Conservation (phyloP, 1,140 invertebrate genomes). For the Epicauta chinensis region DNA sequence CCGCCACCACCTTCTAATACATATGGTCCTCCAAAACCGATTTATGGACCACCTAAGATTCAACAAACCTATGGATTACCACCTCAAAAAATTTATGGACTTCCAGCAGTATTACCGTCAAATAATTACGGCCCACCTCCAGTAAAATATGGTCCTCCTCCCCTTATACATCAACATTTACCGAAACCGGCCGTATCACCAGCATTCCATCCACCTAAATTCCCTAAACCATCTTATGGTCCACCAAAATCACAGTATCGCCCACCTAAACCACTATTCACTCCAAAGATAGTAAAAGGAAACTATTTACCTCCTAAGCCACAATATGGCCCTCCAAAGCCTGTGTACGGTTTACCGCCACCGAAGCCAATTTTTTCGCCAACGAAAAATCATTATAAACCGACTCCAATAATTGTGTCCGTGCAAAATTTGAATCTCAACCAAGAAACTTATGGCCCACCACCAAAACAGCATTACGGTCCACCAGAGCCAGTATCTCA, state of each 20-base stretch:
- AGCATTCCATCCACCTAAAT: conserved; percentile 17
- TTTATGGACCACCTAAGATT: conserved; percentile 27
- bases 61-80: conserved; percentile 15
- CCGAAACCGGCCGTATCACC: conserved; percentile 23
- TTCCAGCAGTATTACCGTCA: conserved; percentile 19
- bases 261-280: conserved; percentile 10
- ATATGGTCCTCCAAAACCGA: conserved; percentile 36
- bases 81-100: conserved; percentile 2
- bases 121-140: conserved; percentile 41
- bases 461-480: conserved; percentile 35
- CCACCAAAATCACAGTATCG: conserved; percentile 9
- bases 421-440: conserved; percentile 34
- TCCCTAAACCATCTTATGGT: conserved; percentile 19
- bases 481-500: conserved; percentile 46
- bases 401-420: background rate
- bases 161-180: conserved; percentile 8
- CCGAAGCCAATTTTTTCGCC: conserved; percentile 44
- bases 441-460: background rate
- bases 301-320: conserved; percentile 13
- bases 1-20: conserved; percentile 30
- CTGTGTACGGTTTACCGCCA: conserved; percentile 43
- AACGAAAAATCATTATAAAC: conserved; percentile 44
- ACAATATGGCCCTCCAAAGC: conserved; percentile 39
- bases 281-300: conserved; percentile 7
- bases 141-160: conserved; percentile 21